Percentiles rank a stretch among this genome's conserved stretches.
Conservation (phyloP, 35 echinoderm and acorn worm genomes). For the Heliocidaris erythrogramma region DNA sequence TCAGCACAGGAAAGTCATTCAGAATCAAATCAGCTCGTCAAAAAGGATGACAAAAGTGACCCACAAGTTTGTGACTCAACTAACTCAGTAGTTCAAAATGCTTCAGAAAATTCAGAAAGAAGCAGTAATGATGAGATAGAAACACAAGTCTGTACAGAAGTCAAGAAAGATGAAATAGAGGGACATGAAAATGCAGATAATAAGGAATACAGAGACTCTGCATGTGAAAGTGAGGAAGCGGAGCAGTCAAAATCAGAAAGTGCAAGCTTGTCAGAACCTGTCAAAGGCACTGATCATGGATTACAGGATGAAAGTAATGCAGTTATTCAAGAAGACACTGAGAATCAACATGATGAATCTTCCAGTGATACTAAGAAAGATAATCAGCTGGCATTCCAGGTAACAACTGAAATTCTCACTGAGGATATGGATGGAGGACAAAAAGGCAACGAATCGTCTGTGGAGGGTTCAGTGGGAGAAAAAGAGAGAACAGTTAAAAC, state of each 20-base stretch:
- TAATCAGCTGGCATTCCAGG: not conserved
- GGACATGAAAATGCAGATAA: not conserved
- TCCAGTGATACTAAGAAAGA: not conserved
- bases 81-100: not conserved
- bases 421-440: constrained; percentile 38
- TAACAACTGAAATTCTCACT: constrained; percentile 36
- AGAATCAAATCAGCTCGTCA: not conserved
- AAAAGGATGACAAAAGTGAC: not conserved
- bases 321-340: not conserved
- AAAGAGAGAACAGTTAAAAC: constrained; percentile 36
- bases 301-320: not conserved
- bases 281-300: not conserved
- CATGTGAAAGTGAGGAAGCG: not conserved
- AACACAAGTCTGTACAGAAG: not conserved
- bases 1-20: not conserved
- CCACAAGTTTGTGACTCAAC: not conserved
- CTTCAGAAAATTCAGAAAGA: not conserved
- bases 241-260: not conserved
- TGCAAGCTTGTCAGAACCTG: not conserved
- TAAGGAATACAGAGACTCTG: not conserved
- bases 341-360: not conserved
- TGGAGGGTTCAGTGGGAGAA: not conserved
- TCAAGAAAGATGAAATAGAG: not conserved
- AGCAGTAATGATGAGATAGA: not conserved
- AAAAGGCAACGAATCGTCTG: not conserved